Base-by-base conservation (phyloP, 1,140 invertebrate genomes). In the Heliconius melpomene region DNA sequence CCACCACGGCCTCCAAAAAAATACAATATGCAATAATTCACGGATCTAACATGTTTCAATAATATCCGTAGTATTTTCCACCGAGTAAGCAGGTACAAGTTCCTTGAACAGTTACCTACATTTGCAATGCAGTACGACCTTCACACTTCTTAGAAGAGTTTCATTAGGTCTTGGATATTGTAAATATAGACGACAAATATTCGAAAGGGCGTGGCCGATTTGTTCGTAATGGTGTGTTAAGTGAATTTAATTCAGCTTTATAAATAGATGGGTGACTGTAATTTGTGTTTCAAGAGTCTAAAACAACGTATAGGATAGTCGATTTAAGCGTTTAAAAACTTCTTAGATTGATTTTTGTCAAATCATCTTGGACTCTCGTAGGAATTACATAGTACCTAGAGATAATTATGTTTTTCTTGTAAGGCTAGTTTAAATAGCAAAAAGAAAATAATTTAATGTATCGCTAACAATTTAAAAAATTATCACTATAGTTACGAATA, bases 71-170 rank as follows among this genome's bases (percentile, higher is more conserved):
- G 78, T 75, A 79, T 70, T 75, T 74, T 66, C 78, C 78, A 40
- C 5, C 29, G 36, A 46, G 54, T 16, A 20, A 20, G 50, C 18
- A 52, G 18, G 18, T 70, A 70, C 54, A 40, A 79, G 78, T 79
- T 79, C 73, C 78, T 79, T 79, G 18, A 74, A 79, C 73, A 52
- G 50, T 57, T 77, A 66, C 60, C 26, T 66, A 66, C 60, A 13
- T 66, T 66, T 29, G 60, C 60, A 66, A 29, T 66, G 75, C 46
- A n/a, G 9, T 57, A 20, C 54, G 77, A 74, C 78, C 78, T 79
- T 79, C 78, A 32, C 20, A 71, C 16, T 79, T 79, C 78, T 79
- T 38, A 79, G 78, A 79, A 79, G 73, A 74, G 72, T 75, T 79
- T 75, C 54, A 40, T 73, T 26, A 73, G 77, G 74, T 60, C 57